Base-by-base conservation (phyloP, 2,888 invertebrate species). In the Dicranocentrus wangi region DNA sequence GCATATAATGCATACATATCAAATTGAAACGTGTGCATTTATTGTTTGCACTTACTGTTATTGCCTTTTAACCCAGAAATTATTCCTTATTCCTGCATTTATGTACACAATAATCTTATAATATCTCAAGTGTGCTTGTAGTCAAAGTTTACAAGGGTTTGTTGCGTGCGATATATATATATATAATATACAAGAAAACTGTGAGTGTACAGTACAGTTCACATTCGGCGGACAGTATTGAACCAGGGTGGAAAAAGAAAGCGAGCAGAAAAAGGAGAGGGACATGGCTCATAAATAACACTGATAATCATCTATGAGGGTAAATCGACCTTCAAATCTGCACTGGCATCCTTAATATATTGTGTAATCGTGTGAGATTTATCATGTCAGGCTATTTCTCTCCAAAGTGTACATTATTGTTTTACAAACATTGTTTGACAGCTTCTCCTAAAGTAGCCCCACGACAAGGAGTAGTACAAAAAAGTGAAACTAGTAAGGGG, bases 281-380 rank as follows among this genome's bases (percentile, higher is more conserved):
- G 65, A 66, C 81, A 83, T 79, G 81, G 81, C 77, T 79, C 83
- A 83, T 83, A 83, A 83, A 82, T 81, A 73, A 82, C 71, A 70
- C 43, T 69, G 81, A 83, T 83, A 83, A 83, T 81, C 83, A 83
- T 83, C 83, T 81, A 71, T 72, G 81, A 81, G 73, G 63, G 55
- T 81, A 83, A 83, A 83, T 83, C 83, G 76, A 70, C 83, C 77
- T 72, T 83, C 81, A 77, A 83, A 83, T 83, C 83, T 81, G 69
- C 81, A 81, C 77, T 77, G 77, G 77, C 77, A 77, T 69, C 53
- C 77, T 69, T 77, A 77, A 77, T 77, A 77, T 77, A 77, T 77
- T 77, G 69, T 77, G 77, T 77, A 77, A 77, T 77, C 77, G 77
- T 77, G 77, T 77, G 77, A 77, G 77, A 77, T 77, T 77, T 77